Evolutionary conservation across 2,113 vertebrate species (phyloP).

Genomic region (Noturus placidus): DNA sequence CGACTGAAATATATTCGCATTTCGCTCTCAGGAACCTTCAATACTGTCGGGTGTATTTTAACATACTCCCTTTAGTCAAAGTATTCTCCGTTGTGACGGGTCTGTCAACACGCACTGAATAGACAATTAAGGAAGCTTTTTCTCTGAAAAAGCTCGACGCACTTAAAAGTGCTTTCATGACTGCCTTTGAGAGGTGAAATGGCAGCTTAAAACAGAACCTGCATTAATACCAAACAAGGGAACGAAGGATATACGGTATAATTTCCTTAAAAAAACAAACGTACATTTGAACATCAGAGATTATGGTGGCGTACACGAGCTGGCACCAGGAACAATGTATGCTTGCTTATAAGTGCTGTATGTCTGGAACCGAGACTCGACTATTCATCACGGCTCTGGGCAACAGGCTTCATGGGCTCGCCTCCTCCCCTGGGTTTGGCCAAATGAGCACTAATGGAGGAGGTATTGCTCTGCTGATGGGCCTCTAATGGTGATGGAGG

Average conservation of each 20-base stretch:
- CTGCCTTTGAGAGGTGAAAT: neutral
- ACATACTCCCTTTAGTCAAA: neutral
- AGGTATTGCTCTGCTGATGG: slow-evolving; percentile 54
- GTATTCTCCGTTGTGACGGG: neutral
- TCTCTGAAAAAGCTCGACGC: neutral
- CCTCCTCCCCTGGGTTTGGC: slow-evolving; percentile 45
- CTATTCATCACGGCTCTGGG: slow-evolving; percentile 36
- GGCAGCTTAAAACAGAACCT: neutral
- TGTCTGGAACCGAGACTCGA: slow-evolving; percentile 10
- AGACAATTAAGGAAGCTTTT: neutral
- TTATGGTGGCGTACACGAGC: neutral
- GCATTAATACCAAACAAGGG: neutral
- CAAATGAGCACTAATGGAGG: slow-evolving; percentile 57
- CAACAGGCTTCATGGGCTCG: slow-evolving; percentile 37
- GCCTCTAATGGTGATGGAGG: slow-evolving; percentile 63
- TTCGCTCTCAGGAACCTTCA: neutral
- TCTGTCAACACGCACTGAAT: neutral
- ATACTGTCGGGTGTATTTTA: neutral
- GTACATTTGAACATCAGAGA: neutral
- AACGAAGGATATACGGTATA: neutral
- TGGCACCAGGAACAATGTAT: slow-evolving; percentile 18
- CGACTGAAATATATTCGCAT: neutral
- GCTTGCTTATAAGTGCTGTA: slow-evolving; percentile 31
- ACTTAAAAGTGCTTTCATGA: neutral
- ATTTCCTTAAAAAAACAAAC: neutral